Percentiles rank a stretch among this genome's conserved stretches.
phyloP scores from a whole-genome alignment of 2,113 vertebrate species.

The Ctenomys sociabilis region DNA sequence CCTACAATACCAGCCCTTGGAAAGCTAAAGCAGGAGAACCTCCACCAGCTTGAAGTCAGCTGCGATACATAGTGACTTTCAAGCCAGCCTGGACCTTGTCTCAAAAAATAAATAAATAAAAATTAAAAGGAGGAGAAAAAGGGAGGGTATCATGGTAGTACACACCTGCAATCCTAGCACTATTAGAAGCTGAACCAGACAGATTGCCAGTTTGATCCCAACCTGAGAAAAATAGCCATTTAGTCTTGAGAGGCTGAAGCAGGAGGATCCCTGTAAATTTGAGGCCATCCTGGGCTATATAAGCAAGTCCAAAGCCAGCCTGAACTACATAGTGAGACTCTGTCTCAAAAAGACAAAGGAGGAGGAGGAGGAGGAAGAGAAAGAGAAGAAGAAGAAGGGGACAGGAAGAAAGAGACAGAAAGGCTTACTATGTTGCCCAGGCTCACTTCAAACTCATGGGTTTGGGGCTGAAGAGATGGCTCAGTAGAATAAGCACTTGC shows the following conservation, averaged over 20 bases:
- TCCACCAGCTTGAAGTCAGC: not conserved
- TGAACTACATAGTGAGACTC: not conserved
- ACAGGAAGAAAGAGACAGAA: not conserved
- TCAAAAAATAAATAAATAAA: not conserved
- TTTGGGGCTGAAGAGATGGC: too few relatives aligned
- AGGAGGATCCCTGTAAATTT: not conserved
- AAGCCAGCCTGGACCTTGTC: not conserved
- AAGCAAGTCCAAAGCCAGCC: not conserved
- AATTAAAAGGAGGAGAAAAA: not conserved
- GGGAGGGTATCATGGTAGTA: not conserved
- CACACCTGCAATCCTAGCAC: not conserved
- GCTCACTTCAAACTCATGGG: not conserved
- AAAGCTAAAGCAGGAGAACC: not conserved
- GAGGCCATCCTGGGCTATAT: not conserved
- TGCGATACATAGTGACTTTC: not conserved
- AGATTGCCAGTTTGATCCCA: not conserved
- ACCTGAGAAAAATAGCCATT: not conserved
- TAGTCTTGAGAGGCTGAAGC: not conserved
- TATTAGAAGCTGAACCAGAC: not conserved
- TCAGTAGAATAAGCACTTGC: too few relatives aligned
- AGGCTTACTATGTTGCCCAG: not conserved
- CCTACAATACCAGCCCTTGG: not conserved
- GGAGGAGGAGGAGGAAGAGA: not conserved
- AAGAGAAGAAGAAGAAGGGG: not conserved
- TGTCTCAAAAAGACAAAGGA: not conserved